Evolutionary conservation across 1,140 invertebrate species (phyloP), one percentile per base, ranked within the genome.

Genomic region (Drosophila pectinifera): DNA sequence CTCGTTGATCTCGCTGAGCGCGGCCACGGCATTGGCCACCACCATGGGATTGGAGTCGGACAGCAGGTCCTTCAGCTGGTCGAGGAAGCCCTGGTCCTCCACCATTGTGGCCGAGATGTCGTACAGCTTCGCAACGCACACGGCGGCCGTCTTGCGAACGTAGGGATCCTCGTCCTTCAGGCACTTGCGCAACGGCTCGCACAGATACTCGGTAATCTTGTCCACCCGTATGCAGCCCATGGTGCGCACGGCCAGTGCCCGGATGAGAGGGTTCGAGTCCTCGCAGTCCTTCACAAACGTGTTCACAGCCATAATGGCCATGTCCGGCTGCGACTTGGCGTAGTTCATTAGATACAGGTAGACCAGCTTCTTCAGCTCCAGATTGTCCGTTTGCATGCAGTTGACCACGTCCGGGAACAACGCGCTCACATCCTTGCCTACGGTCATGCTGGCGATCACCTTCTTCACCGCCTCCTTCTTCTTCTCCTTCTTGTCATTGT

Each of bases 41-140:
- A 99, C 99, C 99, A 99, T 99, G n/a, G 99, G 99, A 94, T 99
- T 99, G 0, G 98, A 99, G 93, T 99, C 99, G 22, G 98, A 99
- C 8, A 99, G 93, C 36, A 99, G 93, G 93, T 99, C 99, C 92
- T 98, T 98, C 13, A 99, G 93, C 80, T 99, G 97, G 93, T 99
- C 99, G 39, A 99, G 94, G 93, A 99, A 99, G 13, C 99, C 99
- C 94, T 99, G 97, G 84, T 92, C 92, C 61, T 92, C 92, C 24
- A 92, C 99, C 91, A 99, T 95, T 78, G 96, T 96, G 11, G 98
- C 96, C 83, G 99, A 99, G 90, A 99, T 99, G 92, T 99, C 99
- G 93, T 99, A 99, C 57, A 99, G 94, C 93, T 99, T 99, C 26
- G 99, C 99, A 16, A 99, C 99, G 93, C 98, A 99, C 28, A 99